phyloP scores from a whole-genome alignment of 2,797 vertebrate genomes.

The Microctenopoma lineatum region DNA sequence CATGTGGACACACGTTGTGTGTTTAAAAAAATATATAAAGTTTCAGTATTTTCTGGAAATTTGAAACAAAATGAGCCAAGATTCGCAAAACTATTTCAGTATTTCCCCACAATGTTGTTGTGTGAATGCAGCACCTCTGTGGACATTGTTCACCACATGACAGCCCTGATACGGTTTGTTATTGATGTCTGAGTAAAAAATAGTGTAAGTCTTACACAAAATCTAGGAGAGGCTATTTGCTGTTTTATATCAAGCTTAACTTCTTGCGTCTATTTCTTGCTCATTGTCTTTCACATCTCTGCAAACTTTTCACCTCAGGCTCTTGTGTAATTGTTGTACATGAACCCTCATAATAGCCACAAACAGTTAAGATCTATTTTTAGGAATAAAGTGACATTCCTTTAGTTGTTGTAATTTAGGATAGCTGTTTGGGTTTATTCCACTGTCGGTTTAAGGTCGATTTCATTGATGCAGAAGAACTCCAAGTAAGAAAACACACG shows the following conservation, averaged over 20 bases:
- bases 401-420: not conserved
- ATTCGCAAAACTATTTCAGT: constrained; percentile 33
- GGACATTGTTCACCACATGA: constrained; percentile 20
- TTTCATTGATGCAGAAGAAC: constrained; percentile 2
- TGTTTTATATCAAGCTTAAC: constrained; percentile 55
- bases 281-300: constrained; percentile 65
- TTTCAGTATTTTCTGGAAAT: constrained; percentile 38
- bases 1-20: constrained; percentile 33
- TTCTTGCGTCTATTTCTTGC: constrained; percentile 60
- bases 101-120: constrained; percentile 12
- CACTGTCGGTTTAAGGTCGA: not conserved
- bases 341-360: not conserved
- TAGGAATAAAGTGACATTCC: constrained; percentile 2
- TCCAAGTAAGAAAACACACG: constrained; percentile 13
- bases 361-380: constrained; percentile 22
- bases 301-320: constrained; percentile 37
- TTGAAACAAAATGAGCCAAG: constrained; percentile 43
- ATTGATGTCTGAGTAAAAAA: constrained; percentile 16
- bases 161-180: constrained; percentile 16
- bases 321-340: constrained; percentile 49
- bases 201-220: constrained; percentile 27
- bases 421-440: not conserved
- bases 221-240: not conserved
- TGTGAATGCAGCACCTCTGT: constrained; percentile 34
- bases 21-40: constrained; percentile 32